Evolutionary conservation across 30 jellyfish, hydroid and myxozoan species (phyloP), one percentile per base, ranked within the genome.

Genomic region (Sanderia malayensis): DNA sequence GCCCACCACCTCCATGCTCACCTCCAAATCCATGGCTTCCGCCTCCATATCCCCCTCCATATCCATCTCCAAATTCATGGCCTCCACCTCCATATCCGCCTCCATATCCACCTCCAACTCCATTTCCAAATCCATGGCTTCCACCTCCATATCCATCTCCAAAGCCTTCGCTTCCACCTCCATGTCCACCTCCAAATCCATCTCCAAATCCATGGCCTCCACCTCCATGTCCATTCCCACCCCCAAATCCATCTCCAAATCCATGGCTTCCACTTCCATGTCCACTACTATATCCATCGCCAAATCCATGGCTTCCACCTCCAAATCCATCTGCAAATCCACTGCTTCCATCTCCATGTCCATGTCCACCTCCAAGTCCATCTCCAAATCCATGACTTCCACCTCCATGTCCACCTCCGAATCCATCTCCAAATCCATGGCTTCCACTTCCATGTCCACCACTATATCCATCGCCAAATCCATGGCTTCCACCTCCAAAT

Each of bases 281-380:
- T 23, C 63, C 84, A 52, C 32, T 22, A 2, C 86, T 77, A 41
- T 61, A 31, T n/a, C 65, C 75, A 9, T 25, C 55, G 25, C 44
- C 26, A 30, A 58, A 71, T 30, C 74, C 44, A 58, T 8, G 67
- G 1, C n/a, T n/a, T n/a, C 73, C 75, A 31, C 28, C 65, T 0
- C 85, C 85, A 73, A 8, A 44, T 27, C 83, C 72, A 49, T 13
- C 52, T 37, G 6, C 52, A 37, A 37, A 37, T 13, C 52, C 6
- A 37, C 13, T 13, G 10, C 87, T 83, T 4, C 89, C 84, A n/a
- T 62, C 68, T 13, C 83, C 89, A 27, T 72, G 75, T 9, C 87
- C 92, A 27, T 44, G 44, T 46, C 89, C 89, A 27, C 55, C 80
- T 46, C 70, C 71, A 49, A 6, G 15, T 6, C 55, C 73, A 73